These are phyloP conservation scores for Karalla daura DNA, from an alignment of 2,797 vertebrate genomes.

Conservation along the genomic window DNA sequence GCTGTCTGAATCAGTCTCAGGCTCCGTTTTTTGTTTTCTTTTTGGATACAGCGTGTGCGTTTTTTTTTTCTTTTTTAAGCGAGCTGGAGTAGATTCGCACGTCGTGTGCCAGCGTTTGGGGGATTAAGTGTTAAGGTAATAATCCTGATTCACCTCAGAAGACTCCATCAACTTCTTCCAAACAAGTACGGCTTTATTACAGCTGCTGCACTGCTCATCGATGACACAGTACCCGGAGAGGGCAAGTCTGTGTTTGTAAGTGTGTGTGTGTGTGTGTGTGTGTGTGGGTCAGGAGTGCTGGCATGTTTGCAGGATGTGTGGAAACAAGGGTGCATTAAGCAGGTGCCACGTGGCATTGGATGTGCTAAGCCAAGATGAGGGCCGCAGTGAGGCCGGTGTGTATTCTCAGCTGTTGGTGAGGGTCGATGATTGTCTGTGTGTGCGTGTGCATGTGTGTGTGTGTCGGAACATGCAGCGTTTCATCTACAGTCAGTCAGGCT, in stretches of 20 bases:
- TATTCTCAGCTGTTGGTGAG: slow-evolving; percentile 66
- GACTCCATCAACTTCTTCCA: slow-evolving; percentile 29
- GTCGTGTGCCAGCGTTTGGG: slow-evolving; percentile 12
- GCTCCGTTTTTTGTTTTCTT: neutral
- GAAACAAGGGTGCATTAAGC: slow-evolving; percentile 46
- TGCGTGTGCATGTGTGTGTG: slow-evolving; percentile 5
- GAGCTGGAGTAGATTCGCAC: neutral
- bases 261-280: neutral
- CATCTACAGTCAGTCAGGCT: slow-evolving; percentile 28
- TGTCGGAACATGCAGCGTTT: slow-evolving; percentile 13
- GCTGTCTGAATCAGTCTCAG: neutral
- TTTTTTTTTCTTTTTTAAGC: no score
- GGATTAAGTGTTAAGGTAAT: slow-evolving; percentile 31
- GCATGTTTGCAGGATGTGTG: slow-evolving; percentile 30
- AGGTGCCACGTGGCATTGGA: slow-evolving; percentile 65
- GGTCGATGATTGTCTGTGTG: neutral
- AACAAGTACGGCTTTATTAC: slow-evolving; percentile 33
- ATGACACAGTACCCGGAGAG: slow-evolving; percentile 30
- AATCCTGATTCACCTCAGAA: slow-evolving; percentile 53
- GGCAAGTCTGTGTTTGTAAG: slow-evolving; percentile 28
- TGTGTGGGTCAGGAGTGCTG: slow-evolving; percentile 1
- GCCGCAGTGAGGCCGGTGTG: slow-evolving; percentile 25
- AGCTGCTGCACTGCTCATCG: slow-evolving; percentile 20
- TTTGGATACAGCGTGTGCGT: neutral
- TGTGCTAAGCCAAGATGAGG: slow-evolving; percentile 49